A percentile compares a stretch with the other conserved stretches of the same genome.
Conservation (phyloP, 2,888 invertebrate genomes). For the Lochmaea capreae region DNA sequence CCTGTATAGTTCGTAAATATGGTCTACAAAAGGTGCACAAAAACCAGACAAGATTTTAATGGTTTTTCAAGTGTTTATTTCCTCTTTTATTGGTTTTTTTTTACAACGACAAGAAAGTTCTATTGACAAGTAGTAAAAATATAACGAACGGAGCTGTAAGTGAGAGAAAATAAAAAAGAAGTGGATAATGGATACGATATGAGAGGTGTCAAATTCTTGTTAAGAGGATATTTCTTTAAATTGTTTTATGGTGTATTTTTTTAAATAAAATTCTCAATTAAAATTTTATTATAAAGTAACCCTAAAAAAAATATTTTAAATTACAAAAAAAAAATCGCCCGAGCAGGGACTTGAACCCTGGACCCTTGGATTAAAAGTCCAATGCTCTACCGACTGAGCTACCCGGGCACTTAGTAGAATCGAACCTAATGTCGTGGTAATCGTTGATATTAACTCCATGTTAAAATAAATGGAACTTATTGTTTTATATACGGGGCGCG, state of each 20-base stretch:
- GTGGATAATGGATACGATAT: not conserved
- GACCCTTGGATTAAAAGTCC: conserved; percentile 84
- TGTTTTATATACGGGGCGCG: not conserved
- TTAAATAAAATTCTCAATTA: not conserved
- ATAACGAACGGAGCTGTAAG: conserved; percentile 6
- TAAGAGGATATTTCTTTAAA: not conserved
- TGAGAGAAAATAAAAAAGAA: not conserved
- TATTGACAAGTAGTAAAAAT: conserved; percentile 26
- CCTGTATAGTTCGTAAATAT: no score
- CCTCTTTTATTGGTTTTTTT: conserved; percentile 21
- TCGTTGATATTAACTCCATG: not conserved
- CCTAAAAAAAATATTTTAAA: not conserved
- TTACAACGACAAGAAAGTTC: conserved; percentile 7
- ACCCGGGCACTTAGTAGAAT: conserved; percentile 69
- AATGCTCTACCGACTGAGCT: conserved; percentile 82
- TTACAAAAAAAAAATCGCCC: conserved; percentile 18
- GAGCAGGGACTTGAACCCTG: conserved; percentile 69
- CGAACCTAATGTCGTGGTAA: not conserved
- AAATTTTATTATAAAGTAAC: not conserved
- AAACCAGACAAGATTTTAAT: conserved; percentile 21
- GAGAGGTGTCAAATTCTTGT: not conserved
- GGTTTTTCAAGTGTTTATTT: conserved; percentile 24
- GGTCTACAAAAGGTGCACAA: not conserved
- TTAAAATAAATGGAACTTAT: not conserved
- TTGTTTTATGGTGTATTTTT: not conserved